phyloP scores from a whole-genome alignment of 2,113 vertebrate species.

The Sylvia atricapilla region DNA sequence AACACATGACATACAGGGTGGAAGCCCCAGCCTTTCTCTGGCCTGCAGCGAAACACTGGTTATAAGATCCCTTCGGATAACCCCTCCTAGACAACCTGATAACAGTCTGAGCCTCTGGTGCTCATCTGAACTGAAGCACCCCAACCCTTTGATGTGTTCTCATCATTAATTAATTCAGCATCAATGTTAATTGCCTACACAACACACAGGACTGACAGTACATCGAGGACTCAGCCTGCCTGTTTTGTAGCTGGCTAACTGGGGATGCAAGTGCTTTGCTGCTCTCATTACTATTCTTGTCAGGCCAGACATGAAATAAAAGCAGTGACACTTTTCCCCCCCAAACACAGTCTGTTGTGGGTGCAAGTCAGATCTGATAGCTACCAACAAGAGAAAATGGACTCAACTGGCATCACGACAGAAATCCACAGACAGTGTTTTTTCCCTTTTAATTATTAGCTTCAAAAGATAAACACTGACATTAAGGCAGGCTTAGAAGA shows the following conservation, averaged over 20 bases:
- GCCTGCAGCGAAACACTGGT: not conserved
- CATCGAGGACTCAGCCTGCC: not conserved
- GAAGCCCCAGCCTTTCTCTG: not conserved
- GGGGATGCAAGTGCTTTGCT: not conserved
- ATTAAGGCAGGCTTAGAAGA: constrained; percentile 44
- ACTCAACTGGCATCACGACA: not conserved
- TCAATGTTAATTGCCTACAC: constrained; percentile 35
- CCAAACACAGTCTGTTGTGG: not conserved
- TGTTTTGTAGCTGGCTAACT: not conserved
- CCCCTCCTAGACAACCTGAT: not conserved
- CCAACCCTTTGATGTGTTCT: not conserved
- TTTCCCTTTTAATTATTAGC: constrained; percentile 53
- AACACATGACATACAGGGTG: not conserved
- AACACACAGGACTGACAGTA: not conserved
- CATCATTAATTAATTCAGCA: constrained; percentile 33
- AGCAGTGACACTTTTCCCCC: not conserved
- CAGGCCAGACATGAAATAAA: constrained; percentile 29
- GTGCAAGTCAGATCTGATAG: constrained; percentile 27
- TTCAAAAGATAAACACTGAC: constrained; percentile 38
- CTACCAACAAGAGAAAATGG: not conserved
- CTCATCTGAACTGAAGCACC: not conserved
- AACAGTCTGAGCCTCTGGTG: not conserved
- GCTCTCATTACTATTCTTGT: constrained; percentile 7
- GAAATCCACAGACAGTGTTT: constrained; percentile 19
- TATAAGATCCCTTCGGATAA: not conserved